These are phyloP conservation scores for Hydropsyche betteni DNA, from an alignment of 2,888 invertebrate genomes.

Conservation along the genomic window DNA sequence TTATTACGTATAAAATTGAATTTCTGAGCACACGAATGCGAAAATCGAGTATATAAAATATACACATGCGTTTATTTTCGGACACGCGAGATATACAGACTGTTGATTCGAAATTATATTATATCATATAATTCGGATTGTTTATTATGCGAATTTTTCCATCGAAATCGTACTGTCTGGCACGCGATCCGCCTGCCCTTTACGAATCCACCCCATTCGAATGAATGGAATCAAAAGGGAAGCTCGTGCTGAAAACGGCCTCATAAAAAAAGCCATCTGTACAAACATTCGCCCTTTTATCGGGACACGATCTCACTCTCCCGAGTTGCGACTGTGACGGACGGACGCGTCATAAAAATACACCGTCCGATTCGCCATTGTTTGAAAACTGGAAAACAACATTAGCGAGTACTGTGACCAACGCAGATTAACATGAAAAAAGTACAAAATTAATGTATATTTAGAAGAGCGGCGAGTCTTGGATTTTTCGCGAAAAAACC, in stretches of 20 bases:
- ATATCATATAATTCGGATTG: neutral
- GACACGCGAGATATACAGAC: no score
- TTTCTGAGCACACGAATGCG: neutral
- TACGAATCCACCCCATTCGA: neutral
- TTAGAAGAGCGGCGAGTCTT: no score
- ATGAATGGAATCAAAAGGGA: slow-evolving; percentile 32
- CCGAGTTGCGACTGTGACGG: slow-evolving; percentile 31
- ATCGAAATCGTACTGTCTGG: neutral
- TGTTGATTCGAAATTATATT: no score
- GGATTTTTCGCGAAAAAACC: no score
- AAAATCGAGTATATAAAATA: no score
- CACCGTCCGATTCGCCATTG: slow-evolving; percentile 30
- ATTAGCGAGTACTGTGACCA: neutral
- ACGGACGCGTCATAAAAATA: slow-evolving; percentile 49
- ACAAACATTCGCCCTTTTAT: slow-evolving; percentile 48
- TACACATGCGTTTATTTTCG: no score
- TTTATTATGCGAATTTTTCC: slow-evolving; percentile 12
- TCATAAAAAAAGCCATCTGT: slow-evolving; percentile 51
- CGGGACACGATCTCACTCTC: slow-evolving; percentile 47
- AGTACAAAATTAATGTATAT: no score
- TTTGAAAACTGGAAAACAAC: slow-evolving; percentile 9
- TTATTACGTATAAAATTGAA: neutral
- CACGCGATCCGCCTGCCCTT: neutral
- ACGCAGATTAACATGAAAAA: no score
- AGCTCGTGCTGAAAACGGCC: slow-evolving; percentile 43